phyloP scores from a whole-genome alignment of 2,888 invertebrate species.

The Psococerastis gibbosa region DNA sequence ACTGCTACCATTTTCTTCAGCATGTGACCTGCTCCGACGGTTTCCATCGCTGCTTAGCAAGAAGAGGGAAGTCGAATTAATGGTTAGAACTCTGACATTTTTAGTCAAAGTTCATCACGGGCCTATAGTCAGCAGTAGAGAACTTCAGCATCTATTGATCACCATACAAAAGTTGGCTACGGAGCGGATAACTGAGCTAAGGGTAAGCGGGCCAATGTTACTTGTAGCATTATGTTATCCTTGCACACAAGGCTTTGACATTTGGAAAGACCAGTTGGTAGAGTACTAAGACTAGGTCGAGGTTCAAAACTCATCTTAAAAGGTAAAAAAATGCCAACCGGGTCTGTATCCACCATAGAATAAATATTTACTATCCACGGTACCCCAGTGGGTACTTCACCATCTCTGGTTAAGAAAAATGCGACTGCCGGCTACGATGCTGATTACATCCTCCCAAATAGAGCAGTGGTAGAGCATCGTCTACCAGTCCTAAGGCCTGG shows the following conservation, averaged over 20 bases:
- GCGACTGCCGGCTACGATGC: too few relatives aligned
- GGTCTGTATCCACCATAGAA: background rate
- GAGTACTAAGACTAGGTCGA: too few relatives aligned
- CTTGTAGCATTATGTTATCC: too few relatives aligned
- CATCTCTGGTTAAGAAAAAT: too few relatives aligned
- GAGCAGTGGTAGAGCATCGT: too few relatives aligned
- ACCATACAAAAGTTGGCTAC: constrained; percentile 39
- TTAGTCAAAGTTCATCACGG: constrained; percentile 56
- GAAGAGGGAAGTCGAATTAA: constrained; percentile 51
- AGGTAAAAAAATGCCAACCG: background rate
- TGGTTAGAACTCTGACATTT: constrained; percentile 57
- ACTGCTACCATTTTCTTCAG: constrained; percentile 58
- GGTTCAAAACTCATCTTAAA: background rate
- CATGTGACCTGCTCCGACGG: constrained; percentile 54
- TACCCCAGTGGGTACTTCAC: too few relatives aligned
- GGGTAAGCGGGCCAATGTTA: constrained; percentile 30
- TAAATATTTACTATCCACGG: constrained; percentile 1
- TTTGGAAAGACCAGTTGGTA: too few relatives aligned
- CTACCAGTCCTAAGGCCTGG: too few relatives aligned
- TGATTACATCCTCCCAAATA: too few relatives aligned
- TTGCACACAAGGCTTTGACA: too few relatives aligned
- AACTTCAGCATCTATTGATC: constrained; percentile 43
- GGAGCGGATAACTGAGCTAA: constrained; percentile 35
- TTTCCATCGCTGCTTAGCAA: constrained; percentile 44
- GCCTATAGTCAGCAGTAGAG: constrained; percentile 53